phyloP scores from a whole-genome alignment of 2,888 invertebrate species.

The Ferdinandea cuprea region DNA sequence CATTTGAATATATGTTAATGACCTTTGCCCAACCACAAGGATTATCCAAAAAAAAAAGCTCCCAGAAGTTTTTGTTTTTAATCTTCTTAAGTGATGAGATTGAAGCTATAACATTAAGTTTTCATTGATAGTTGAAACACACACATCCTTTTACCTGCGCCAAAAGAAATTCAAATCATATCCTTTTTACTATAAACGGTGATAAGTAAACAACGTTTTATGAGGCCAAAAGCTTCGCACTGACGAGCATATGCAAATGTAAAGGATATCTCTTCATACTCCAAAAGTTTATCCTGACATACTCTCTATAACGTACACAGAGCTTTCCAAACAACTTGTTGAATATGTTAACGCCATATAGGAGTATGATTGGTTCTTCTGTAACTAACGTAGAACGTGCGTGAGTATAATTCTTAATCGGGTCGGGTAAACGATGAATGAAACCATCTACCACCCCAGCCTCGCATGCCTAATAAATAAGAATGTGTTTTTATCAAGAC shows the following conservation, averaged over 20 bases:
- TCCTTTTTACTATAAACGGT: background rate
- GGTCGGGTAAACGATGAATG: conserved; percentile 49
- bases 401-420: conserved; percentile 30
- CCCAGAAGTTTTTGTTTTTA: conserved; percentile 13
- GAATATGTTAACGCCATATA: conserved; percentile 9
- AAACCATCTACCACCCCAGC: conserved; percentile 1
- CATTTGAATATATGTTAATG: too few relatives aligned
- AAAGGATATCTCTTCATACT: background rate
- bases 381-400: conserved; percentile 13
- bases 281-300: conserved; percentile 2
- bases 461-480: background rate
- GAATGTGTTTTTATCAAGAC: background rate
- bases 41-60: conserved; percentile 1
- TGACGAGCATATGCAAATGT: background rate
- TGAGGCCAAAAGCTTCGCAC: conserved; percentile 11
- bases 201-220: conserved; percentile 9
- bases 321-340: conserved; percentile 68
- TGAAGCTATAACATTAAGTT: background rate
- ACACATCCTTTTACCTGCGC: background rate
- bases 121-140: background rate
- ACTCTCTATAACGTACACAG: conserved; percentile 9
- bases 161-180: conserved; percentile 1
- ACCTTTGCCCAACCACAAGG: too few relatives aligned
- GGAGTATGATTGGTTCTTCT: background rate
- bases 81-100: conserved; percentile 26